Evolutionary conservation across 64 coral and sea anemone species (phyloP), one percentile per base, ranked within the genome.

Genomic region (Stichodactyla helianthus): DNA sequence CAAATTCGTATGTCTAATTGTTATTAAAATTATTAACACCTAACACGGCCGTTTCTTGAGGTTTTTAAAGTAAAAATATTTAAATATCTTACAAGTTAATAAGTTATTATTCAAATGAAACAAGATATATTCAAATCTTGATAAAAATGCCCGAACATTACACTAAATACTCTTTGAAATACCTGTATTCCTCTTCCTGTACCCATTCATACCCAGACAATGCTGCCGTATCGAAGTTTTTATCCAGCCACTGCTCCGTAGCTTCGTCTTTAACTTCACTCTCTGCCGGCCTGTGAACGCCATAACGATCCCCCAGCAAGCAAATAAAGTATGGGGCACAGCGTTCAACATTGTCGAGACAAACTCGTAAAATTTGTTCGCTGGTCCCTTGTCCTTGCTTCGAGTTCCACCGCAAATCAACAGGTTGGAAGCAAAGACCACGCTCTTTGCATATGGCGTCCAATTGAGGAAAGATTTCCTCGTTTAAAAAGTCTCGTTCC

Each of bases 291-390:
- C 88, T 65, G 84, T 98, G 95, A 0, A 98, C 89, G 14, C 95
- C 95, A 52, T 98, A 98, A 13, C 92, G 87, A 26, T 98, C 93
- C 6, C 95, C 95, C 18, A 98, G 55, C 50, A 98, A 60, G 84
- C 95, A 98, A 52, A 98, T 94, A 16, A 98, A 98, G 89, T 89
- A 98, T 59, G 95, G 95, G 0, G 95, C 92, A 88, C 95, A 98
- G 7, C 88, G 56, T 0, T 85, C 84, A 13, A 98, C 90, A 60
- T 86, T 92, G 28, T 98, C 92, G 35, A 98, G 83, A 85, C 95
- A 98, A 19, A 88, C 71, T 52, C 90, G 85, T 50, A 98, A 63
- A 31, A 97, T 91, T 64, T 97, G 92, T 55, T 97, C 95, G 35
- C 77, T 97, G 8, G 88, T 79, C 19, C 63, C 55, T 16, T 97